Evolutionary conservation across 2,113 vertebrate genomes (phyloP).

Genomic region (Etia nguti): DNA sequence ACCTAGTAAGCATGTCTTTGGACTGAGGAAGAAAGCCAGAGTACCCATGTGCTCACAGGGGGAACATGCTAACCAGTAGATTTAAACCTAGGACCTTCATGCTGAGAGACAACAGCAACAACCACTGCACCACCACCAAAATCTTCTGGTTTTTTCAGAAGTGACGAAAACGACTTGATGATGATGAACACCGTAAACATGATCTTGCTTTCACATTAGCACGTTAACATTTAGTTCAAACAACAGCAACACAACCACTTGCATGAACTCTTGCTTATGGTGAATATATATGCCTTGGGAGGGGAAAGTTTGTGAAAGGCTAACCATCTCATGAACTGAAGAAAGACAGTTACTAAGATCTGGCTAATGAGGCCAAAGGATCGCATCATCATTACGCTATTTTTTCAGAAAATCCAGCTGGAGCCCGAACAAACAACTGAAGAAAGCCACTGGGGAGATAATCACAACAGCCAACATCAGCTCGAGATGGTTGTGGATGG

Average conservation of each 20-base stretch:
- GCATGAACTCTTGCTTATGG: not conserved
- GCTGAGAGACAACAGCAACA: not conserved
- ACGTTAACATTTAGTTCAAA: not conserved
- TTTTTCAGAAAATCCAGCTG: not conserved
- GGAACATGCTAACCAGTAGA: not conserved
- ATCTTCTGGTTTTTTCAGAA: not conserved
- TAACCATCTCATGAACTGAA: not conserved
- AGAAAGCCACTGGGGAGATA: not conserved
- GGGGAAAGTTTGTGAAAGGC: not conserved
- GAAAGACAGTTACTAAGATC: not conserved
- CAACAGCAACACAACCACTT: not conserved
- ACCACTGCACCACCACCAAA: not conserved
- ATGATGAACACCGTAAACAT: not conserved
- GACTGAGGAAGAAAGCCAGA: not conserved
- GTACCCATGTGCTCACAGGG: not conserved
- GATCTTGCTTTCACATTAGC: not conserved
- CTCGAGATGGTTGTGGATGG: not conserved
- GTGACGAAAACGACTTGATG: not conserved
- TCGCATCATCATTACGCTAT: not conserved
- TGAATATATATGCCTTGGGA: not conserved
- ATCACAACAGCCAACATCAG: not conserved
- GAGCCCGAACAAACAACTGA: not conserved
- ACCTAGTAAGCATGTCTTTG: not conserved
- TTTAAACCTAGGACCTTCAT: not conserved
- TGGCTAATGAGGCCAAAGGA: not conserved